phyloP scores from a whole-genome alignment of 2,888 invertebrate species.

The Drosophila colorata region DNA sequence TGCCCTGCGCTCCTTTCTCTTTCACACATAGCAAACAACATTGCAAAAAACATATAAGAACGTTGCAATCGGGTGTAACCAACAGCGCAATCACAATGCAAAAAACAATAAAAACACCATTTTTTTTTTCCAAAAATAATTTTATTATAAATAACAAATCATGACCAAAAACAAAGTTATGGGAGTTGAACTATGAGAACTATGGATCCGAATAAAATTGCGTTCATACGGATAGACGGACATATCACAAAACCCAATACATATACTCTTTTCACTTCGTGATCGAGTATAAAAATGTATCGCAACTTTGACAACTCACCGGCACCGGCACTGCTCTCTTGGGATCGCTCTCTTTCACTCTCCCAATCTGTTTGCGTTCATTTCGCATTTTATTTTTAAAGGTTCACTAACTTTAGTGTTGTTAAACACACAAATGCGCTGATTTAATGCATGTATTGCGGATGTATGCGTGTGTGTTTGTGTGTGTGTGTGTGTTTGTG shows the following conservation, averaged over 20 bases:
- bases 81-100: no score
- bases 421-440: slow-evolving; percentile 28
- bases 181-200: no score
- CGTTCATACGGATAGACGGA: no score
- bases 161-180: no score
- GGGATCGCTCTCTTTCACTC: slow-evolving; percentile 13
- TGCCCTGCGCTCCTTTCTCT: slow-evolving; percentile 58
- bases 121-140: no score
- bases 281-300: slow-evolving; percentile 36
- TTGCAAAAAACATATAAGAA: no score
- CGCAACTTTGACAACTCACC: slow-evolving; percentile 43
- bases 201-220: no score
- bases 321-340: slow-evolving; percentile 25
- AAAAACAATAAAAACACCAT: no score
- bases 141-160: no score
- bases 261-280: no score
- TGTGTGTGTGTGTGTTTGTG: slow-evolving; percentile 18
- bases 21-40: slow-evolving; percentile 38
- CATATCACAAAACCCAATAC: no score
- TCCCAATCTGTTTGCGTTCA: slow-evolving; percentile 22
- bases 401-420: slow-evolving; percentile 70
- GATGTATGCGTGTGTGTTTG: slow-evolving; percentile 1
- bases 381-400: slow-evolving; percentile 66
- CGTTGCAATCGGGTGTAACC: no score
- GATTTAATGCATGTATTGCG: slow-evolving; percentile 4